Conservation (phyloP, 2,888 invertebrate species). For the Girardia tigrina region DNA sequence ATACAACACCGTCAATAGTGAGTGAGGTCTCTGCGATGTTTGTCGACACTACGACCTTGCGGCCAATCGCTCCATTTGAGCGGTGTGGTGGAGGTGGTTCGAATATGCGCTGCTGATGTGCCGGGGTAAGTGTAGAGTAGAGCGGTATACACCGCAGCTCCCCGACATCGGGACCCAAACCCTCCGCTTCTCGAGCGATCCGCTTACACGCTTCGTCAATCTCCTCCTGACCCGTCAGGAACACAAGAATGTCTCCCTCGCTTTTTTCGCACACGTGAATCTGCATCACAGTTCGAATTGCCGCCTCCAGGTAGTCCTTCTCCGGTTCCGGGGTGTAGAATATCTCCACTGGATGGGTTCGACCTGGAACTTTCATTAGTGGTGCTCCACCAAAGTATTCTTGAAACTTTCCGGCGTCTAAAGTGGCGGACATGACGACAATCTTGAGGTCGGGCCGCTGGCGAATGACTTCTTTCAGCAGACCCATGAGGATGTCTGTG, state of each 20-base stretch:
- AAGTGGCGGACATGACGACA: conserved; percentile 95
- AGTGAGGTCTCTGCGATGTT: conserved; percentile 97
- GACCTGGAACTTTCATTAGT: conserved; percentile 89
- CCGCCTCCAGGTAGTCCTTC: conserved; percentile 89
- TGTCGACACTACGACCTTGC: conserved; percentile 83
- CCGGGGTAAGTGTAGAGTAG: conserved; percentile 92
- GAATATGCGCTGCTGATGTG: conserved; percentile 87
- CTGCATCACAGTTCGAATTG: conserved; percentile 86
- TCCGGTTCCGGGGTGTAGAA: conserved; percentile 98
- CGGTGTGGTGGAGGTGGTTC: conserved; percentile 84
- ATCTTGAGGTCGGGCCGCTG: conserved; percentile 81
- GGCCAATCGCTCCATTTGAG: conserved; percentile 71
- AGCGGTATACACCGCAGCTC: conserved; percentile 93
- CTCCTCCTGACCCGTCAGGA: conserved; percentile 72
- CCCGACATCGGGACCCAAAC: conserved; percentile 85
- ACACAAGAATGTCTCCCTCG: conserved; percentile 76
- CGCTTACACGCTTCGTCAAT: conserved; percentile 97
- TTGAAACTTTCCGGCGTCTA: conserved; percentile 96
- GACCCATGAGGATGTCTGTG: conserved; percentile 96
- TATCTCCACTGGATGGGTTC: conserved; percentile 87
- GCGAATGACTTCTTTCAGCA: conserved; percentile 80
- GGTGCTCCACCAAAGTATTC: conserved; percentile 93
- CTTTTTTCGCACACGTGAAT: conserved; percentile 68
- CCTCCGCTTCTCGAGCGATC: conserved; percentile 85
- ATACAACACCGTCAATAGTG: conserved; percentile 96